These are phyloP conservation scores for Hypanus sabinus DNA, from an alignment of 2,113 vertebrate species.

Conservation along the genomic window DNA sequence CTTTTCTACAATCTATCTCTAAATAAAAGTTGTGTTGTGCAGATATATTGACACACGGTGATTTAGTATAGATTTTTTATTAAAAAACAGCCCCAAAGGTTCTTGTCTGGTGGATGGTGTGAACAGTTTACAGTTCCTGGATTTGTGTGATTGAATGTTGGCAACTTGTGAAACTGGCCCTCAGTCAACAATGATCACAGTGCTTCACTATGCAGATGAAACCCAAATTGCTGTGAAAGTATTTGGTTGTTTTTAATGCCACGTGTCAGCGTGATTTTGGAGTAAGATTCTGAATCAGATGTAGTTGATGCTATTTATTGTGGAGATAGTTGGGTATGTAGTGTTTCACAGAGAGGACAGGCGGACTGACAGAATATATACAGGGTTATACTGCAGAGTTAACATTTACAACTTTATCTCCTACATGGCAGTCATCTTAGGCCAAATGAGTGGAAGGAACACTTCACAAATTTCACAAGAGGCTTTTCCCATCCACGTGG, in stretches of 20 bases:
- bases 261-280: not conserved
- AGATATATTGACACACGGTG: not conserved
- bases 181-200: not conserved
- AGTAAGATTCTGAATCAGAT: not conserved
- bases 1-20: no score
- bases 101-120: not conserved
- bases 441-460: not conserved
- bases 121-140: not conserved
- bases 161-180: not conserved
- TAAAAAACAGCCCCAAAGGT: not conserved
- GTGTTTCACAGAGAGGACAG: not conserved
- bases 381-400: not conserved
- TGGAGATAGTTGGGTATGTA: not conserved
- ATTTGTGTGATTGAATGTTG: not conserved
- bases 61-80: not conserved
- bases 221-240: constrained; percentile 13
- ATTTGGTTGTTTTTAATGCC: not conserved
- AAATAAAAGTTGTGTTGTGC: not conserved
- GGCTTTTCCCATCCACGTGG: not conserved
- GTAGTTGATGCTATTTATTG: not conserved
- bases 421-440: not conserved
- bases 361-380: not conserved
- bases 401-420: not conserved
- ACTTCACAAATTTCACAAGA: not conserved
- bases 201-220: not conserved